Evolutionary conservation across 1,140 invertebrate species (phyloP).

Genomic region (Wiebesia pumilae): DNA sequence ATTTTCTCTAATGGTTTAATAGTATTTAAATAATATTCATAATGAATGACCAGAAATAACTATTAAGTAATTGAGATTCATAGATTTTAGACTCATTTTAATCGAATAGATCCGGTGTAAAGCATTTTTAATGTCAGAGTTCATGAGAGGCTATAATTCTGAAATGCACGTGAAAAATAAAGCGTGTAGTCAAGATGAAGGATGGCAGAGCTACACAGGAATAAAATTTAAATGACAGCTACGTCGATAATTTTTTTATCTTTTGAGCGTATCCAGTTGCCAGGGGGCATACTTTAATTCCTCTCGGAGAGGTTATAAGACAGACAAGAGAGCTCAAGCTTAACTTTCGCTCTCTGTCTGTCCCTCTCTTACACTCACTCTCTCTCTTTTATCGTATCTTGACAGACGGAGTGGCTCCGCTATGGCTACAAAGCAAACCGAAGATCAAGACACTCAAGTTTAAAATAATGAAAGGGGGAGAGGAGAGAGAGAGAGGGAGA

Average conservation of each 20-base stretch:
- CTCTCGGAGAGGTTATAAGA: slow-evolving; percentile 57
- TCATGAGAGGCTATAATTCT: not conserved
- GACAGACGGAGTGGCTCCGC: slow-evolving; percentile 60
- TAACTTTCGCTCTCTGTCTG: not conserved
- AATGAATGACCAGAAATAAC: not conserved
- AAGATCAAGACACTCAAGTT: slow-evolving; percentile 52
- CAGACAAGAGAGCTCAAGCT: slow-evolving; percentile 54
- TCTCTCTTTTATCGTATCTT: slow-evolving; percentile 45
- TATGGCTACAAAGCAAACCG: slow-evolving; percentile 50
- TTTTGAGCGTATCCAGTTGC: slow-evolving; percentile 23
- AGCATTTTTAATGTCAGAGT: slow-evolving; percentile 7
- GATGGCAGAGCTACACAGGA: not conserved
- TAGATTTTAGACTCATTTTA: not conserved
- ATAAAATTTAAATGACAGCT: slow-evolving; percentile 41
- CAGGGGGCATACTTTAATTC: slow-evolving; percentile 45
- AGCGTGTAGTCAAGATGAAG: not conserved
- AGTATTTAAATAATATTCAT: no score
- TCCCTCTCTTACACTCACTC: slow-evolving; percentile 2
- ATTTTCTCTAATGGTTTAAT: no score
- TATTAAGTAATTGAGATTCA: not conserved
- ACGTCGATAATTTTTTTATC: slow-evolving; percentile 53
- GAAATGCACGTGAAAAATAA: slow-evolving; percentile 6
- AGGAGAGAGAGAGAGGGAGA: not conserved
- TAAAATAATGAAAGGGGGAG: slow-evolving; percentile 34
- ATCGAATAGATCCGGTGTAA: not conserved